Evolutionary conservation across 2,888 invertebrate species (phyloP).

Genomic region (Drosophila macrothrix): DNA sequence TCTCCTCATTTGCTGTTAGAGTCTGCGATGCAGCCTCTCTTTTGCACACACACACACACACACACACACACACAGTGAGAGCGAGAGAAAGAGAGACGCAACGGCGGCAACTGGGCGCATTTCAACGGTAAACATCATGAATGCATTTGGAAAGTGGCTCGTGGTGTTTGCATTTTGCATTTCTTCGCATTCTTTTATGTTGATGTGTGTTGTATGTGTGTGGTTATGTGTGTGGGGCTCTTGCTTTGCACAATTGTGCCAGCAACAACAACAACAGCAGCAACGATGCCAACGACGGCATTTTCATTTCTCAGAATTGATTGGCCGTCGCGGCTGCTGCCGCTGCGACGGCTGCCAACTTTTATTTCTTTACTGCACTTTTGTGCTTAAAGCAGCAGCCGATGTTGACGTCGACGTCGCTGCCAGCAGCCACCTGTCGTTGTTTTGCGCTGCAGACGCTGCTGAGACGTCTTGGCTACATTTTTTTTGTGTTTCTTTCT

Average conservation of each 20-base stretch:
- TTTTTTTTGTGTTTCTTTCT: slow-evolving; percentile 6
- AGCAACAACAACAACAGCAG: slow-evolving; percentile 49
- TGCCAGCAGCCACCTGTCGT: slow-evolving; percentile 54
- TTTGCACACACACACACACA: slow-evolving; percentile 43
- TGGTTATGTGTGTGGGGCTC: slow-evolving; percentile 45
- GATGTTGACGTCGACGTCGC: slow-evolving; percentile 23
- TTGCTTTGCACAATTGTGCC: slow-evolving; percentile 74
- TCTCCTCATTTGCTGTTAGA: slow-evolving; percentile 64
- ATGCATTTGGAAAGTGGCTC: slow-evolving; percentile 83
- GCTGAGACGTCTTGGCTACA: slow-evolving; percentile 8
- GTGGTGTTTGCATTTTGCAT: slow-evolving; percentile 80
- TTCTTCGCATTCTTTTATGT: slow-evolving; percentile 81
- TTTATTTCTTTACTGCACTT: slow-evolving; percentile 65
- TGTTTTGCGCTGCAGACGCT: slow-evolving; percentile 39
- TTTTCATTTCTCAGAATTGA: slow-evolving; percentile 82
- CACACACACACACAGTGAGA: slow-evolving; percentile 7
- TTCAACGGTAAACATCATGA: slow-evolving; percentile 81
- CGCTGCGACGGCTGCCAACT: slow-evolving; percentile 51
- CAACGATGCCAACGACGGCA: slow-evolving; percentile 69
- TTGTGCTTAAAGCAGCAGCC: slow-evolving; percentile 35
- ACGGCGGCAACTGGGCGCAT: slow-evolving; percentile 73
- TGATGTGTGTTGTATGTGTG: slow-evolving; percentile 62
- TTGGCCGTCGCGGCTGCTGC: slow-evolving; percentile 72
- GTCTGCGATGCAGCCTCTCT: slow-evolving; percentile 46
- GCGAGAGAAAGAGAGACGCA: slow-evolving; percentile 17